Evolutionary conservation across 2,797 vertebrate species (phyloP), one percentile per base, ranked within the genome.

Genomic region (Pelobates cultripes): DNA sequence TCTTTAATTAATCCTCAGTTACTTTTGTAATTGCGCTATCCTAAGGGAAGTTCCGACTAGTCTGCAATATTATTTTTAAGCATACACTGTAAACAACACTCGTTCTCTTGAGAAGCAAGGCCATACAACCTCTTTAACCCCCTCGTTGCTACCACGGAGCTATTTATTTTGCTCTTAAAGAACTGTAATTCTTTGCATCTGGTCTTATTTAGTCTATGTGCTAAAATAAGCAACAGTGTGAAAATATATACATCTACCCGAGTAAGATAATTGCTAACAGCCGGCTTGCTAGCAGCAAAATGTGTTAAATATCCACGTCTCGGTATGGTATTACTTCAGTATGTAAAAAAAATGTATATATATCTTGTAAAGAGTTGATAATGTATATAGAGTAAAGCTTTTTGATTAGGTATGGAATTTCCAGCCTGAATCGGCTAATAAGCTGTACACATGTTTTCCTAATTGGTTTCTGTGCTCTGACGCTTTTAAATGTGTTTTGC

Each of bases 1-100:
- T 90, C 92, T 95, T 95, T 97, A 98, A 98, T 98, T 97, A 97
- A 97, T 97, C 96, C 95, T 95, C 94, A 92, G 96, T 95, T 96
- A 97, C 95, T 95, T 94, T 95, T 95, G 95, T 97, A 96, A 96
- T 95, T 94, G 94, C 92, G 85, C 81, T 92, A 90, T 95, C 96
- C 95, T 94, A 43, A 64, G 95, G 95, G 96, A 95, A 81, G 86
- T 81, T 76, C 86, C 85, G 86, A 86, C 91, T 89, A 91, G 88
- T 91, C 90, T 94, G 92, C 95, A 96, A 96, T 95, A 96, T 95
- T 95, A 95, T 95, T 97, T 57, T 96, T 94, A 95, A 94, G 94
- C 86, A 89, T 91, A 92, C 89, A 95, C 93, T 93, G 96, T 98
- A 97, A 98, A 97, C 96, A 98, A 95, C 93, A 90, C 89, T 51